Conservation (phyloP, 1,140 invertebrate species). For the Neodiprion lecontei region DNA sequence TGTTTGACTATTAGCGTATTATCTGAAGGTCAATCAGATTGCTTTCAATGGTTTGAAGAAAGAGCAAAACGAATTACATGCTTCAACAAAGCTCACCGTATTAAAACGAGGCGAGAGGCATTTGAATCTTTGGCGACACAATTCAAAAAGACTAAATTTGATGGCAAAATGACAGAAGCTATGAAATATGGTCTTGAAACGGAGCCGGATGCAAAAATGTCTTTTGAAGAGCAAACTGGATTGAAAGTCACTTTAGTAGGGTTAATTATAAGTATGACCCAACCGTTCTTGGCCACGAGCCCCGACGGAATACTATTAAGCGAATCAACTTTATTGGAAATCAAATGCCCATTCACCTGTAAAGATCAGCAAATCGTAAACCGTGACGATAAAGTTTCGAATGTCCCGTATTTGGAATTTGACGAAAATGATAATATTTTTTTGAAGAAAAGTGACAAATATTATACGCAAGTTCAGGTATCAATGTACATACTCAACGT, state of each 20-base stretch:
- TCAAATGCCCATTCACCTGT: conserved; percentile 43
- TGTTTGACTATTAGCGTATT: conserved; percentile 23
- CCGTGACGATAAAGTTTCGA: conserved; percentile 26
- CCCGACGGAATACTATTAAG: conserved; percentile 38
- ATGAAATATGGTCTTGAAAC: conserved; percentile 32
- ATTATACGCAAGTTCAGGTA: conserved; percentile 30
- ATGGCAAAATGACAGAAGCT: conserved; percentile 27
- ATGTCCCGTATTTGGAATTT: conserved; percentile 32
- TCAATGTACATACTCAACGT: conserved; percentile 27
- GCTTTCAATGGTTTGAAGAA: conserved; percentile 28
- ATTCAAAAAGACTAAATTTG: conserved; percentile 34
- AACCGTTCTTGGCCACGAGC: conserved; percentile 40
- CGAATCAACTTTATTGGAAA: conserved; percentile 36
- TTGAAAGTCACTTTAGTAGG: conserved; percentile 34
- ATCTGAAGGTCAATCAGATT: conserved; percentile 27
- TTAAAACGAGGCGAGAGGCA: conserved; percentile 29
- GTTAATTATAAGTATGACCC: conserved; percentile 32
- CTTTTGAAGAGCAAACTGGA: conserved; percentile 23
- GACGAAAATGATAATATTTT: background rate
- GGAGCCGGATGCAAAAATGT: conserved; percentile 24
- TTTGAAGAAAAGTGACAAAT: conserved; percentile 11
- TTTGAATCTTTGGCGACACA: conserved; percentile 27
- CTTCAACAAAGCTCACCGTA: conserved; percentile 28
- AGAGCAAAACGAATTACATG: conserved; percentile 30
- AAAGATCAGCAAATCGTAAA: conserved; percentile 33